A percentile compares a stretch with the other conserved stretches of the same genome.
Conservation (phyloP, 1,140 invertebrate genomes). For the Atta colombica region DNA sequence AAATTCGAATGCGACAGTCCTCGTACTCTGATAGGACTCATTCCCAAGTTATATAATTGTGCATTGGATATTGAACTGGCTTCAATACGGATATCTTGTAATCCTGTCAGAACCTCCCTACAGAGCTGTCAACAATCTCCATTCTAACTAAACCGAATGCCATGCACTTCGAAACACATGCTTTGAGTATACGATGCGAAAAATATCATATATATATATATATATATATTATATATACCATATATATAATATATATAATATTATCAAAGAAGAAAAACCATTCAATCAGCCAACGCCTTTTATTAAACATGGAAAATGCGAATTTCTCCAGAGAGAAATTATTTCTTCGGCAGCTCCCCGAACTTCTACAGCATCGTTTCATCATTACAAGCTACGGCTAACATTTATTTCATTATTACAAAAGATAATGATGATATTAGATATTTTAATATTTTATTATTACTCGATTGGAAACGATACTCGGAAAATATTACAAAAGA, state of each 20-base stretch:
- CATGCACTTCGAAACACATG: neutral
- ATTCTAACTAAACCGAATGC: slow-evolving; percentile 5
- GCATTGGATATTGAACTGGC: slow-evolving; percentile 61
- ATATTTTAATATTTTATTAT: slow-evolving; percentile 38
- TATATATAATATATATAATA: neutral
- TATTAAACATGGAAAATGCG: neutral
- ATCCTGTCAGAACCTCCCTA: slow-evolving; percentile 46
- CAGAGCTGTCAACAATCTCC: slow-evolving; percentile 15
- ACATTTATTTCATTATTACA: slow-evolving; percentile 26
- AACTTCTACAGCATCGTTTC: neutral
- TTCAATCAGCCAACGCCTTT: neutral
- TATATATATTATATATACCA: too few species aligned
- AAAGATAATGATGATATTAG: neutral
- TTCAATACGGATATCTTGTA: slow-evolving; percentile 31
- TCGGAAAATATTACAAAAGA: neutral
- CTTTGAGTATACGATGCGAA: neutral
- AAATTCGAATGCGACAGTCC: neutral
- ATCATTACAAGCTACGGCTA: neutral
- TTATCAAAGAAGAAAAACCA: neutral
- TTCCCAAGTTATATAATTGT: slow-evolving; percentile 76
- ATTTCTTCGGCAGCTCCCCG: too few species aligned
- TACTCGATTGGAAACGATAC: neutral
- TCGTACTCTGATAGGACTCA: slow-evolving; percentile 60
- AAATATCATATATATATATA: neutral
- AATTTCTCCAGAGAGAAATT: neutral